Evolutionary conservation across 92 coral and sea anemone species (phyloP), one percentile per base, ranked within the genome.

Genomic region (Bergia puertoricense): DNA sequence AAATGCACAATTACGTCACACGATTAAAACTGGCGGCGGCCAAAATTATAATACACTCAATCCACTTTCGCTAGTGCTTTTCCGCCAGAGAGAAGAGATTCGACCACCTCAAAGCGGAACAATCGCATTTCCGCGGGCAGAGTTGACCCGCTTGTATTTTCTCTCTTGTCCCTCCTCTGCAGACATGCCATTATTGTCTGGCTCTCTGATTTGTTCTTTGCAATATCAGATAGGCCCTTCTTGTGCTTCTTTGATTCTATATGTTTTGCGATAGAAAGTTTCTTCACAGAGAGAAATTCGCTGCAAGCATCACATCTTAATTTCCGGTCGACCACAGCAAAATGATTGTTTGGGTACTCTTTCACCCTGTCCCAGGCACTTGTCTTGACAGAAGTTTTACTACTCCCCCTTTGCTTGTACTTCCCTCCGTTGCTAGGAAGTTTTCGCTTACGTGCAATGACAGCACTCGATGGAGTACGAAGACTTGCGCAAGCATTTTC

Each of bases 301-400:
- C 85, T 90, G 88, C 92, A 90, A 86, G 92, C 92, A 74, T 90
- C n/a, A n/a, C n/a, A n/a, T n/a, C n/a, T n/a, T n/a, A n/a, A 69
- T 85, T 90, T 86, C 89, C 92, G 81, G 81, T 90, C 30, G 18
- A 90, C 81, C 86, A 90, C 90, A 85, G 81, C 86, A 90, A 85
- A 90, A 85, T 88, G 75, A 69, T 88, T 40, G 7, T 88, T 90
- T 81, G 93, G 76, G 88, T 51, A 81, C 88, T 86, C 90, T 71
- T n/a, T 90, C 37, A 80, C 15, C 39, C 88, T 44, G 41, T 90
- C 92, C 90, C 85, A 90, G 88, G 82, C 86, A 84, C 78, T 79
- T 90, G 82, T 74, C 82, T 2, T 69, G 87, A 54, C 79, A 77
- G 83, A 0, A 2, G 90, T 78, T 88, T 88, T 88, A 65, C 77